These are phyloP conservation scores for Tetropium fuscum DNA, from an alignment of 2,888 invertebrate species.

Conservation along the genomic window DNA sequence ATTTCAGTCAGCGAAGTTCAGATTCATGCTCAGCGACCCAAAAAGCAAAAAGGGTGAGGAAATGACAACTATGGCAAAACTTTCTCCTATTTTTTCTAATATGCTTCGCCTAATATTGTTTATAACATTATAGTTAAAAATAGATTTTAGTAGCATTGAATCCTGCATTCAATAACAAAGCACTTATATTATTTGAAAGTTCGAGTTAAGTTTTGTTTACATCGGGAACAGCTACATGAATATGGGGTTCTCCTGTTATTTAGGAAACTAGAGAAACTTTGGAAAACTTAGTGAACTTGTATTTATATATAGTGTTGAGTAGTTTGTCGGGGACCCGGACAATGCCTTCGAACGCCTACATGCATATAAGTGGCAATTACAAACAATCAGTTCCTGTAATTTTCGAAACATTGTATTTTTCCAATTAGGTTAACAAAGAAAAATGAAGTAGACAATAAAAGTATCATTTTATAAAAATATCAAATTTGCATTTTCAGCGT, in stretches of 20 bases:
- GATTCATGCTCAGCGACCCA: no score
- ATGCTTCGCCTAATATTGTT: no score
- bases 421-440: no score
- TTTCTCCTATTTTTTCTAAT: no score
- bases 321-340: constrained; percentile 8
- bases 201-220: constrained; percentile 38
- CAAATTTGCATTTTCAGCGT: no score
- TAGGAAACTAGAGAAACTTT: constrained; percentile 14
- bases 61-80: no score
- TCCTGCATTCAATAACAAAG: constrained; percentile 28
- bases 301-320: not conserved
- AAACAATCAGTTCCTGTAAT: not conserved
- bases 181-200: constrained; percentile 35
- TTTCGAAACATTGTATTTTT: not conserved
- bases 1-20: no score
- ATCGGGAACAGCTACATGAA: constrained; percentile 28
- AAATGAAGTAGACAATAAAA: no score
- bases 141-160: not conserved
- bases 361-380: not conserved
- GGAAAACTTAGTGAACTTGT: constrained; percentile 9
- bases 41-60: no score
- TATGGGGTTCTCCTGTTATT: constrained; percentile 25
- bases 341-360: not conserved
- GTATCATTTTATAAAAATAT: no score
- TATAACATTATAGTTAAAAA: not conserved